These are phyloP conservation scores for Microplitis mediator DNA, from an alignment of 1,140 invertebrate species.

Conservation along the genomic window DNA sequence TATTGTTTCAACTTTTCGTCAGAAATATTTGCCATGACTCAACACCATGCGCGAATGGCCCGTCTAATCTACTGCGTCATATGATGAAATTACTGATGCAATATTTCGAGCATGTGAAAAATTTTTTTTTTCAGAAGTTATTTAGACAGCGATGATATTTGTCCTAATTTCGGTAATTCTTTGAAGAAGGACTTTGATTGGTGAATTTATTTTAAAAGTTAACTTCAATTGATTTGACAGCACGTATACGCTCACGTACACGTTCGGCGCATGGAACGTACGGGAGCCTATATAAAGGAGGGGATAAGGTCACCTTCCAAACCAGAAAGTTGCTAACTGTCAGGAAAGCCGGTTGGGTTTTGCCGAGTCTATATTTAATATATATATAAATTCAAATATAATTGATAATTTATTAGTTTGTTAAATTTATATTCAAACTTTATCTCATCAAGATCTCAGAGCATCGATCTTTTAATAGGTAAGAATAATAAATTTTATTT, in stretches of 20 bases:
- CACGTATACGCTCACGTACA: not conserved
- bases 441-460: too few relatives aligned
- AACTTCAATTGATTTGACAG: not conserved
- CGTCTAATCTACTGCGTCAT: too few relatives aligned
- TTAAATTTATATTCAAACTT: not conserved
- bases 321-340: slow-evolving; percentile 47
- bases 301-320: slow-evolving; percentile 56
- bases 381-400: not conserved
- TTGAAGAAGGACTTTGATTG: not conserved
- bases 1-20: not conserved
- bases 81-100: too few relatives aligned
- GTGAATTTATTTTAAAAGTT: not conserved
- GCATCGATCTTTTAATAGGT: too few relatives aligned
- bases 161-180: too few relatives aligned
- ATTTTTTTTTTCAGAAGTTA: too few relatives aligned
- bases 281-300: slow-evolving; percentile 28
- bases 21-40: not conserved
- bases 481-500: too few relatives aligned
- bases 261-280: not conserved
- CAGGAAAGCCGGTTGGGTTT: slow-evolving; percentile 34
- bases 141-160: too few relatives aligned
- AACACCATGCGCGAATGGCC: not conserved
- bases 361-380: not conserved
- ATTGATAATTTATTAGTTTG: not conserved
- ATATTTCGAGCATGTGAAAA: too few relatives aligned